phyloP scores from a whole-genome alignment of 2,113 vertebrate genomes.

The Brachionichthys hirsutus region DNA sequence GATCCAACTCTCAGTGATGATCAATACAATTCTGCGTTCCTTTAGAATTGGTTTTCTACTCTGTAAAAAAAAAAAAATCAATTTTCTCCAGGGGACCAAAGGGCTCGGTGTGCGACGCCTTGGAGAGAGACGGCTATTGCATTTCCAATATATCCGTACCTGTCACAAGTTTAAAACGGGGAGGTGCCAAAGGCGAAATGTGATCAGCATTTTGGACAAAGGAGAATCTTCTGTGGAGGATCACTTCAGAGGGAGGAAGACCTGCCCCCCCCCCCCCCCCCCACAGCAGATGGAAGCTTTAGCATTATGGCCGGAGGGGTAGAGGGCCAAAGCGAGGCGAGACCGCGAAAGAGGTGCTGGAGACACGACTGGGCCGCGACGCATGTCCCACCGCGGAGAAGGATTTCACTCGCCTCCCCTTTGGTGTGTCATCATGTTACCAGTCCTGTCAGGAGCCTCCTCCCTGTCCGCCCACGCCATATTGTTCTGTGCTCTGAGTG shows the following conservation, averaged over 20 bases:
- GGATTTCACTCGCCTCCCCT: slow-evolving; percentile 64
- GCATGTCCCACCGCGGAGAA: slow-evolving; percentile 72
- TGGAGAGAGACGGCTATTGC: slow-evolving; percentile 48
- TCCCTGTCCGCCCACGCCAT: slow-evolving; percentile 56
- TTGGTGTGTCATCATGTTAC: slow-evolving; percentile 80
- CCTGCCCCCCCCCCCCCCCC: slow-evolving; percentile 41
- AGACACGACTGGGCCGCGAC: slow-evolving; percentile 69
- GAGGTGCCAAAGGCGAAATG: slow-evolving; percentile 78
- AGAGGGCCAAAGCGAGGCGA: slow-evolving; percentile 36
- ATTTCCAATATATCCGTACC: slow-evolving; percentile 65
- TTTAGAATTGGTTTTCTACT: slow-evolving; percentile 45
- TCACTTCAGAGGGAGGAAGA: slow-evolving; percentile 68
- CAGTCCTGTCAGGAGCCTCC: slow-evolving; percentile 63
- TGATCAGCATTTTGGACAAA: slow-evolving; percentile 72
- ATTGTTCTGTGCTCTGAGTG: slow-evolving; percentile 62
- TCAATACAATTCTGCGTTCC: slow-evolving; percentile 59
- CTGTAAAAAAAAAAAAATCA: slow-evolving; percentile 42
- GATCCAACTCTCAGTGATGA: slow-evolving; percentile 47
- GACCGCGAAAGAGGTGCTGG: slow-evolving; percentile 73
- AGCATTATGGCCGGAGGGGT: slow-evolving; percentile 61
- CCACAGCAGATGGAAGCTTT: slow-evolving; percentile 75
- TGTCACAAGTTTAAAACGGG: slow-evolving; percentile 59
- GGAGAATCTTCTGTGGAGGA: slow-evolving; percentile 62
- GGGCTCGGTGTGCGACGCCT: slow-evolving; percentile 47
- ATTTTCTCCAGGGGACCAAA: slow-evolving; percentile 49